Conservation (phyloP, 2,797 vertebrate species). For the Chloroceryle amazona region DNA sequence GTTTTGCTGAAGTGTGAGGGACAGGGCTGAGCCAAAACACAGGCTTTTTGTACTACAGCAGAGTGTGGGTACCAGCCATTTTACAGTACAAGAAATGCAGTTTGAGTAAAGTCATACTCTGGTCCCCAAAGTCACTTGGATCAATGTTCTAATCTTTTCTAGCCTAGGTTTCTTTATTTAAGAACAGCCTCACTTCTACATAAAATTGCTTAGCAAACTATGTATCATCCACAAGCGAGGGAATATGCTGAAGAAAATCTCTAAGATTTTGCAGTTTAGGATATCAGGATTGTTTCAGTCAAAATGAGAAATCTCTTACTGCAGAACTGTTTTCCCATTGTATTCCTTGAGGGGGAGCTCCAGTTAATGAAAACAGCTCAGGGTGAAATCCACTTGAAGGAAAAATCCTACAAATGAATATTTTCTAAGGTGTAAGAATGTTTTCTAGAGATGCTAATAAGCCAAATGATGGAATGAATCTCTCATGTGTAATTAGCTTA, state of each 20-base stretch:
- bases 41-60: background rate
- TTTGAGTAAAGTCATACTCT: background rate
- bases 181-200: background rate
- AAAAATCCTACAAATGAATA: background rate
- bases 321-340: conserved; percentile 17
- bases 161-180: background rate
- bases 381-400: background rate
- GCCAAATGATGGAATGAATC: background rate
- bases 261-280: background rate
- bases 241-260: background rate
- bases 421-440: background rate
- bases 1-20: background rate
- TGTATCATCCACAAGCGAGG: background rate
- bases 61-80: background rate
- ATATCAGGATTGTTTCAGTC: background rate
- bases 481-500: background rate
- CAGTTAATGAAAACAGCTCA: conserved; percentile 45
- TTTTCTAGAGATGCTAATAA: conserved; percentile 18
- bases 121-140: background rate
- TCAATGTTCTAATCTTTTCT: background rate
- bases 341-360: conserved; percentile 74
- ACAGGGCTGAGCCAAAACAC: background rate
- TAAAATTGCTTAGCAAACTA: background rate
- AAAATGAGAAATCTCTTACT: background rate
- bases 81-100: background rate